Conservation (phyloP, 1,140 invertebrate genomes). For the Anoplolepis gracilipes region DNA sequence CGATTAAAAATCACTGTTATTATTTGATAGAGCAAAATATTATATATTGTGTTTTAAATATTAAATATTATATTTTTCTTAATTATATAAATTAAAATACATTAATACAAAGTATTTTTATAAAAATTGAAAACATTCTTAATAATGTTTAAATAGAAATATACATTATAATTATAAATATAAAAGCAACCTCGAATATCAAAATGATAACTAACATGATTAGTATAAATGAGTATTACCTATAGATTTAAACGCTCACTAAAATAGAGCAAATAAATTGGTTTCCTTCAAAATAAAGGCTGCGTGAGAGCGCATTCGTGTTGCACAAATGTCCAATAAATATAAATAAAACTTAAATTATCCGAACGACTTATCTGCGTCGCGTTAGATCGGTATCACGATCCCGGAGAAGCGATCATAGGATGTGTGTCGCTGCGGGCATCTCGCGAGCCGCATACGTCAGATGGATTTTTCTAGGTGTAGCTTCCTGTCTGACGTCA, state of each 20-base stretch:
- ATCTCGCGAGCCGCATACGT: slow-evolving; percentile 49
- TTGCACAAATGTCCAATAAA: slow-evolving; percentile 36
- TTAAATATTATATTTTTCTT: too few relatives aligned
- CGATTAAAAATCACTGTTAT: not conserved
- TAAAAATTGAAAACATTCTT: too few relatives aligned
- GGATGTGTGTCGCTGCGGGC: slow-evolving; percentile 33
- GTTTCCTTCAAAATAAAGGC: not conserved
- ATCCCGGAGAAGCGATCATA: slow-evolving; percentile 54
- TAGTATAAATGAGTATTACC: not conserved
- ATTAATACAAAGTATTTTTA: not conserved
- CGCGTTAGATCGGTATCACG: slow-evolving; percentile 63
- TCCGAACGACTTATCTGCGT: slow-evolving; percentile 18
- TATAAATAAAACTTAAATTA: slow-evolving; percentile 41
- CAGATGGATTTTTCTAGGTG: slow-evolving; percentile 83
- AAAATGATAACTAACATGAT: slow-evolving; percentile 3
- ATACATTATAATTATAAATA: not conserved
- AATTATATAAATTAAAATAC: not conserved
- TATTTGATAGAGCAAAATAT: not conserved
- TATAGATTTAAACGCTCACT: not conserved
- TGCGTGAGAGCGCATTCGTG: not conserved
- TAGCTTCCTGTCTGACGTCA: slow-evolving; percentile 85
- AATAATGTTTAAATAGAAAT: too few relatives aligned
- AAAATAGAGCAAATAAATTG: not conserved
- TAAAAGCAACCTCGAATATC: not conserved
- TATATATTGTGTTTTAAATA: too few relatives aligned